Evolutionary conservation across 2,113 vertebrate species (phyloP).

Genomic region (Bolborhynchus lineola): DNA sequence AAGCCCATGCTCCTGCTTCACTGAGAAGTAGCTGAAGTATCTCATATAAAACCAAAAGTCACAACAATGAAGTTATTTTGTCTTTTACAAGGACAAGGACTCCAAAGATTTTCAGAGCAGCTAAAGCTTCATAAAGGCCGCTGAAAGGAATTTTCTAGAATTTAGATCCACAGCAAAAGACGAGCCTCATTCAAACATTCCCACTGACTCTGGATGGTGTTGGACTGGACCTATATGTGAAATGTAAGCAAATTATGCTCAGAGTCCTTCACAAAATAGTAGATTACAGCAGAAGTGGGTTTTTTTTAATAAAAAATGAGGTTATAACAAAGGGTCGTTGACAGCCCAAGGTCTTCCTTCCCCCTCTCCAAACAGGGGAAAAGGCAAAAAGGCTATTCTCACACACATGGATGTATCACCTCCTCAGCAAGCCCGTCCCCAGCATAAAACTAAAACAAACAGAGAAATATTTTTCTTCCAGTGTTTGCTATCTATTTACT

Average conservation of each 20-base stretch:
- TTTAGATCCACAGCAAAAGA: neutral
- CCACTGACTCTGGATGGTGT: neutral
- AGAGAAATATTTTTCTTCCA: neutral
- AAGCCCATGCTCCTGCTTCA: neutral
- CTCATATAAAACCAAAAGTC: neutral
- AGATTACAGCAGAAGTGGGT: neutral
- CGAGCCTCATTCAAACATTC: neutral
- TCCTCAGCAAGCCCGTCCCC: neutral
- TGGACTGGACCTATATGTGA: neutral
- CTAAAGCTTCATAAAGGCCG: neutral
- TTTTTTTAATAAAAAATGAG: neutral
- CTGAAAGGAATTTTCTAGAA: neutral
- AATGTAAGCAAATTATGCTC: neutral
- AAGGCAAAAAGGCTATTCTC: neutral
- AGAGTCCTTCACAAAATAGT: neutral
- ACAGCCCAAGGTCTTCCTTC: neutral
- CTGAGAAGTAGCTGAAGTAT: neutral
- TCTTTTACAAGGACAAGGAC: neutral
- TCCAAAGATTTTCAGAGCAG: neutral
- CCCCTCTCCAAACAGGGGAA: neutral
- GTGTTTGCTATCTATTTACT: constrained; percentile 11
- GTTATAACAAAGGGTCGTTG: neutral
- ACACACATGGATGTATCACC: neutral
- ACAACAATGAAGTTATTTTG: neutral
- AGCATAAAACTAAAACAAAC: neutral